Evolutionary conservation across 2,888 invertebrate species (phyloP).

Genomic region (Agrilus biguttatus): DNA sequence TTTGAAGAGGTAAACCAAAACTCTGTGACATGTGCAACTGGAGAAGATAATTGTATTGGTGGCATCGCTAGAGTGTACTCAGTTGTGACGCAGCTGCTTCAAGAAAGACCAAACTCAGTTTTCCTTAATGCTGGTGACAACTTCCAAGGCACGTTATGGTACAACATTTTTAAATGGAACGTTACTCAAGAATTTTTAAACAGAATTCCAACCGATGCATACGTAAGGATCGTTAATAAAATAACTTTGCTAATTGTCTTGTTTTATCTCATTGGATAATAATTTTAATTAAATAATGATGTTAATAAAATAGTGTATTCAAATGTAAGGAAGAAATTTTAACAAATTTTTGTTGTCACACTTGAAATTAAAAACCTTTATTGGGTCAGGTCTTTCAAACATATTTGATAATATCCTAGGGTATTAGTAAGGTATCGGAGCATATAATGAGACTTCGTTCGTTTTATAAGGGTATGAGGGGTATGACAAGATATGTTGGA

Average conservation of each 20-base stretch:
- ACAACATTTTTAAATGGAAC: conserved; percentile 58
- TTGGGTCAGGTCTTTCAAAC: too few species aligned
- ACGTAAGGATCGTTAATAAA: conserved; percentile 37
- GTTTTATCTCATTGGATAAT: too few species aligned
- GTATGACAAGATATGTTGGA: too few species aligned
- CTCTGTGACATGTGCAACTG: conserved; percentile 40
- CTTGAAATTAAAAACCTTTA: too few species aligned
- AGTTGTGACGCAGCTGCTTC: conserved; percentile 34
- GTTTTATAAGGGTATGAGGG: too few species aligned
- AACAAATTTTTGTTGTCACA: too few species aligned
- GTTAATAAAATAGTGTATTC: too few species aligned
- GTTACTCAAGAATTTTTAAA: conserved; percentile 65
- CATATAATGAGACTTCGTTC: too few species aligned
- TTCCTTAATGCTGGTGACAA: conserved; percentile 73
- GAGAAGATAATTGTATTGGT: conserved; percentile 41
- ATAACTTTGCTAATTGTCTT: not conserved
- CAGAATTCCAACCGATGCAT: conserved; percentile 57
- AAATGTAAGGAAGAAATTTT: too few species aligned
- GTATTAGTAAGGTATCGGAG: too few species aligned
- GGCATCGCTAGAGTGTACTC: conserved; percentile 53
- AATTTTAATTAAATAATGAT: too few species aligned
- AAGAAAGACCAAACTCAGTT: conserved; percentile 42
- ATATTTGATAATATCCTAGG: too few species aligned
- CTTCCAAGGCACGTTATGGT: conserved; percentile 79
- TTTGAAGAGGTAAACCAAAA: conserved; percentile 37